These are phyloP conservation scores for Pantherophis alleghaniensis DNA, from an alignment of 2,797 vertebrate genomes.

Conservation along the genomic window DNA sequence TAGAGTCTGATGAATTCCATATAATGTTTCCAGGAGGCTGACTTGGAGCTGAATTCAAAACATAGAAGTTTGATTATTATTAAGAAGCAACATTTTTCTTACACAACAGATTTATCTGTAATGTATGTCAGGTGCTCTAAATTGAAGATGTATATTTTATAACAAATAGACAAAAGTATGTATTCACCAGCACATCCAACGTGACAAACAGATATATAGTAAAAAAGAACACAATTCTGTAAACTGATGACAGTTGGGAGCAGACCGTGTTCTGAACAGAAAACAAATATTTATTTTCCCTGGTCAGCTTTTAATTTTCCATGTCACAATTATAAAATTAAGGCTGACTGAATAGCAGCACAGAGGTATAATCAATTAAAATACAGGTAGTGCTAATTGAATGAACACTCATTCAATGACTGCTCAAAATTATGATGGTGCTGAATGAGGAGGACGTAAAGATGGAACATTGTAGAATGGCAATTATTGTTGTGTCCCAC, in stretches of 20 bases:
- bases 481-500: no score
- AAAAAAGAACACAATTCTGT: conserved; percentile 49
- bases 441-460: background rate
- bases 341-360: background rate
- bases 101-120: rapidly evolving
- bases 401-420: background rate
- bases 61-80: conserved; percentile 23
- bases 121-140: background rate
- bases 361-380: background rate
- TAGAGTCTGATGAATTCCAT: conserved; percentile 95
- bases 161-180: conserved; percentile 46
- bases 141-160: conserved; percentile 1
- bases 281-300: conserved; percentile 64
- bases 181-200: conserved; percentile 53
- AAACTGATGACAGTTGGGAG: conserved; percentile 51
- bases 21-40: conserved; percentile 92
- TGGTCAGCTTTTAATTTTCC: conserved; percentile 44
- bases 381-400: background rate
- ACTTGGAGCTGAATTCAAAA: conserved; percentile 82
- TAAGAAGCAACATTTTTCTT: conserved; percentile 16
- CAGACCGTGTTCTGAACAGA: conserved; percentile 36
- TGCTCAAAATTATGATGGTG: background rate
- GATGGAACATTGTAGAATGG: background rate
- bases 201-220: conserved; percentile 37
- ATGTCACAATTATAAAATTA: background rate